Conservation (phyloP, 1,140 invertebrate genomes). For the Drosophila nasuta region DNA sequence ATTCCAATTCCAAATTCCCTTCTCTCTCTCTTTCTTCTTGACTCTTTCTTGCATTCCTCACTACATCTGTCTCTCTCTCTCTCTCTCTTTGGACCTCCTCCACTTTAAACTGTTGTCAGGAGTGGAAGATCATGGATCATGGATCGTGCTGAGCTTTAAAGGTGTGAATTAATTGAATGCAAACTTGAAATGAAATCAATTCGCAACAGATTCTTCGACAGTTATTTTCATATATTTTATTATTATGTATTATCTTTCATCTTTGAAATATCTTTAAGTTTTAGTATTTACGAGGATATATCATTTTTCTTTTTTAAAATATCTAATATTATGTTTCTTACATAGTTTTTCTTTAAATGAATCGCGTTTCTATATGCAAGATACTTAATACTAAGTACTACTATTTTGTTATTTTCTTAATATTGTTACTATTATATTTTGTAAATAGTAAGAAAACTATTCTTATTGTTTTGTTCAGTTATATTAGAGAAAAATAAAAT, state of each 20-base stretch:
- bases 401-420: too few relatives aligned
- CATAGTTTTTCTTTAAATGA: too few relatives aligned
- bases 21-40: not conserved
- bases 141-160: slow-evolving; percentile 8
- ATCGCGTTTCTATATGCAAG: too few relatives aligned
- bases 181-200: slow-evolving; percentile 8
- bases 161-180: slow-evolving; percentile 43
- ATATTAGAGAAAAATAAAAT: too few relatives aligned
- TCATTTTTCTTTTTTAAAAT: too few relatives aligned
- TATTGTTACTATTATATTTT: too few relatives aligned
- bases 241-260: not conserved
- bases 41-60: not conserved
- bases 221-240: slow-evolving; percentile 14
- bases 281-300: too few relatives aligned
- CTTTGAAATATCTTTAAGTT: too few relatives aligned
- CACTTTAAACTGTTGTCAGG: not conserved
- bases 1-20: slow-evolving; percentile 44
- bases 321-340: too few relatives aligned
- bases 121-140: not conserved
- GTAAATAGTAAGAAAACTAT: too few relatives aligned
- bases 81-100: not conserved
- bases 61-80: slow-evolving; percentile 1
- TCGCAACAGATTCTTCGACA: slow-evolving; percentile 4
- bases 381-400: too few relatives aligned
- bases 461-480: too few relatives aligned